Conservation (phyloP, 2,888 invertebrate genomes). For the Odontocerum albicorne region DNA sequence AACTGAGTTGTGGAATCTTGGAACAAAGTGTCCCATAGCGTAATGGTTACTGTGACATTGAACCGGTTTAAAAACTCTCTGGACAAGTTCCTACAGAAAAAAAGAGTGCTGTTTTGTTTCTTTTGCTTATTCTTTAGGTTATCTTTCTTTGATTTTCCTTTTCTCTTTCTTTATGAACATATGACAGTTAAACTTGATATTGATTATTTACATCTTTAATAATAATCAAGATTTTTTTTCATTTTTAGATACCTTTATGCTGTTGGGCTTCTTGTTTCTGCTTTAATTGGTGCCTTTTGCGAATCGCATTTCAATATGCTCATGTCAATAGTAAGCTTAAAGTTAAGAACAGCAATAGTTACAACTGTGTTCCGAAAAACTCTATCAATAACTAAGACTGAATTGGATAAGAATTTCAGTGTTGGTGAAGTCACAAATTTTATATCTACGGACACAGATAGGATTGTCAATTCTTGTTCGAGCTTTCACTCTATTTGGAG, state of each 20-base stretch:
- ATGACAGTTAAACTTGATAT: no score
- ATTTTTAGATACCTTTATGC: conserved; percentile 51
- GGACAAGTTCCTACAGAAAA: no score
- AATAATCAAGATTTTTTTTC: not conserved
- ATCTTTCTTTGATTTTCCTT: no score
- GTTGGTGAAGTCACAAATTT: conserved; percentile 93
- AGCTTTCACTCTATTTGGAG: conserved; percentile 98
- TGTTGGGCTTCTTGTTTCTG: conserved; percentile 52
- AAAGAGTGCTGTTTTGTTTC: no score
- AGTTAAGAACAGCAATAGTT: conserved; percentile 84
- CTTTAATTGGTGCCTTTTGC: conserved; percentile 65
- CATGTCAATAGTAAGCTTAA: conserved; percentile 80
- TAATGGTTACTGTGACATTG: no score
- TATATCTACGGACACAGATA: conserved; percentile 95
- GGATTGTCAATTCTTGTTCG: conserved; percentile 93
- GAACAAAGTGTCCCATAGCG: no score
- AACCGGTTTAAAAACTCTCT: no score
- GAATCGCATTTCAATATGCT: conserved; percentile 89
- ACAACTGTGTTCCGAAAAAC: conserved; percentile 74
- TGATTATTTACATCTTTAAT: conserved; percentile 11
- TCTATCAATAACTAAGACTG: conserved; percentile 53
- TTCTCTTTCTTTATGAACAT: no score
- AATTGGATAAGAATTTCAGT: conserved; percentile 51
- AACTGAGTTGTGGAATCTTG: no score
- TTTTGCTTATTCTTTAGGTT: no score